These are phyloP conservation scores for Cassiopea xamachana DNA, from an alignment of 30 jellyfish, hydroid and myxozoan genomes.

Conservation along the genomic window DNA sequence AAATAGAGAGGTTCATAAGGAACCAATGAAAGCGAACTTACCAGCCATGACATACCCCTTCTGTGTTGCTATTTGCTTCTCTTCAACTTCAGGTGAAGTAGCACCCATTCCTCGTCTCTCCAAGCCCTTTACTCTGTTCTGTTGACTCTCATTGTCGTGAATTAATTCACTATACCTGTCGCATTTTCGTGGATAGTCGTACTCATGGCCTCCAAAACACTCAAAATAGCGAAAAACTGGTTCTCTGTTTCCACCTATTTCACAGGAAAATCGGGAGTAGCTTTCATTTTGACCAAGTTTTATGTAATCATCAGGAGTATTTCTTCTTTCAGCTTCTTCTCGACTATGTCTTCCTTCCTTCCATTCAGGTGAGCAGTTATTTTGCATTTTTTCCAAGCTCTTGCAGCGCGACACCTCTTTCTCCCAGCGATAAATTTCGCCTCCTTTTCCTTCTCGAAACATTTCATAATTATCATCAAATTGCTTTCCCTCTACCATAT, in stretches of 20 bases:
- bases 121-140: background rate
- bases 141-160: constrained; percentile 26
- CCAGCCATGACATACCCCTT: constrained; percentile 45
- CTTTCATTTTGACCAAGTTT: constrained; percentile 12
- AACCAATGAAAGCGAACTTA: background rate
- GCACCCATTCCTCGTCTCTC: constrained; percentile 24
- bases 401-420: constrained; percentile 23
- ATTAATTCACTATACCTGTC: constrained; percentile 54
- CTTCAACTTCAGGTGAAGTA: constrained; percentile 24
- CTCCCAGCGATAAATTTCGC: constrained; percentile 18
- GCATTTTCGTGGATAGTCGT: constrained; percentile 56
- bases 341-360: background rate
- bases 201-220: constrained; percentile 58
- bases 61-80: constrained; percentile 1
- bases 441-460: constrained; percentile 20
- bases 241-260: constrained; percentile 23
- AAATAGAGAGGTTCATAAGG: too few species aligned
- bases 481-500: background rate
- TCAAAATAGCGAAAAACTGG: constrained; percentile 21
- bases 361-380: constrained; percentile 20
- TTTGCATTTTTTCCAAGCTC: background rate
- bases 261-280: constrained; percentile 30
- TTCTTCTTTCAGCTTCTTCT: constrained; percentile 23
- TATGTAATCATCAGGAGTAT: constrained; percentile 18
- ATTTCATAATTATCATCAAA: constrained; percentile 12